A percentile compares a stretch with the other conserved stretches of the same genome.
These are phyloP conservation scores for Gortyna flavago DNA, from an alignment of 2,888 invertebrate genomes.

Conservation along the genomic window DNA sequence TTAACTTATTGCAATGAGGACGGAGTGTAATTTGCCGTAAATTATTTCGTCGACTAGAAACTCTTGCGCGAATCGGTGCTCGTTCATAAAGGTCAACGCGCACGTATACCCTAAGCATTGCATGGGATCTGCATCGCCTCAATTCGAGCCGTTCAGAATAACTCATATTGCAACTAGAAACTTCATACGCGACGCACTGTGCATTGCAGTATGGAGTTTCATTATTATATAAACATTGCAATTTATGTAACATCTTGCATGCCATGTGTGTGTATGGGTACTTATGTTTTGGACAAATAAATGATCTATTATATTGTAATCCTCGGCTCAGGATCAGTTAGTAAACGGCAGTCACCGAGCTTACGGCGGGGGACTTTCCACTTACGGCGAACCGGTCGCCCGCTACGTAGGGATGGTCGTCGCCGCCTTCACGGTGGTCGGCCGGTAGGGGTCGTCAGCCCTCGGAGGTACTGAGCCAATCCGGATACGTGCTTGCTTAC, in stretches of 20 bases:
- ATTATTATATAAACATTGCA: neutral
- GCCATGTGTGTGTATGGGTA: too few species aligned
- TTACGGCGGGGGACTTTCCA: neutral
- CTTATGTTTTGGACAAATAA: too few species aligned
- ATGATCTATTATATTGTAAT: too few species aligned
- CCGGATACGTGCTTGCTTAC: too few species aligned
- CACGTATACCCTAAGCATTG: neutral
- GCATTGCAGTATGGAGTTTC: too few species aligned
- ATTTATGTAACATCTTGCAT: too few species aligned
- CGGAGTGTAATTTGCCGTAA: conserved; percentile 17
- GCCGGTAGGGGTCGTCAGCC: too few species aligned
- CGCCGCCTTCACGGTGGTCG: too few species aligned
- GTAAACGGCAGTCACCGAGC: neutral
- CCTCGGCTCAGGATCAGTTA: neutral
- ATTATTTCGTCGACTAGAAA: conserved; percentile 16
- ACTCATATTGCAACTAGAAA: neutral
- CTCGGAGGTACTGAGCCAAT: too few species aligned
- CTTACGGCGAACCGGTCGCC: neutral
- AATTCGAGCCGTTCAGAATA: neutral
- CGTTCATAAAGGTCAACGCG: neutral
- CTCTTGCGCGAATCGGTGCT: neutral
- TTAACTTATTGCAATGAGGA: neutral
- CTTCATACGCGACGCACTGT: neutral
- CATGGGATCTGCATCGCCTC: neutral
- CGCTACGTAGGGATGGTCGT: neutral